Evolutionary conservation across 2,888 invertebrate genomes (phyloP), one percentile per base, ranked within the genome.

Genomic region (Pandemis cinnamomeana): DNA sequence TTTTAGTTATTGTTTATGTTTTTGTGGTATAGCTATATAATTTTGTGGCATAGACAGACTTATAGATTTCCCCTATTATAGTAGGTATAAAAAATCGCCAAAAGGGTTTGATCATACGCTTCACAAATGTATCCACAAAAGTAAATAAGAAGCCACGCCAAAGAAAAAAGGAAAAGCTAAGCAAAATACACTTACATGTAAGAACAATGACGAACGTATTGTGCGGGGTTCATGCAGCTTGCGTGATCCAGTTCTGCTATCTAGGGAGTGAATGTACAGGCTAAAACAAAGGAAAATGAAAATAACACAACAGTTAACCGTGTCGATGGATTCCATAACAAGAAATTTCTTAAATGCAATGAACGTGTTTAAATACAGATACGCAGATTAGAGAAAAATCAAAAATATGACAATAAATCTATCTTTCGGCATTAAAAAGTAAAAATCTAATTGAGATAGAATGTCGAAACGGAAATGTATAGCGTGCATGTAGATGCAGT

Each of bases 221-320:
- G 90, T 92, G 90, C 87, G 77, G 84, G 83, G 86, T 82, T 87
- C 92, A 92, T 93, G 92, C 92, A 88, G 87, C 88, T 87, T 86
- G 86, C 84, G 89, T 88, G 86, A 86, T 86, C 89, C 85, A 81
- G 86, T 82, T 86, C 88, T 79, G 85, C 86, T 90, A 89, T 89
- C 90, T 91, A 91, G 83, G 86, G 82, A 87, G 85, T 88, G 86
- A 88, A 87, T 84, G 83, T 84, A 88, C 81, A 86, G 81, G 83
- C 87, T 89, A 89, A 87, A 90, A 87, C 81, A 76, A 58, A 72
- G 41, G 53, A 62, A 63, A 75, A 71, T 55, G 74, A 78, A 76
- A 67, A 69, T 66, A 62, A 71, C 36, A 61, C 51, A 60, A 64
- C 51, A 51, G 51, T 67, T 60, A 13, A 48, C 44, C 60, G 63